Base-by-base conservation (phyloP, 2,797 vertebrate species). In the Enteromius unitaeniatus region DNA sequence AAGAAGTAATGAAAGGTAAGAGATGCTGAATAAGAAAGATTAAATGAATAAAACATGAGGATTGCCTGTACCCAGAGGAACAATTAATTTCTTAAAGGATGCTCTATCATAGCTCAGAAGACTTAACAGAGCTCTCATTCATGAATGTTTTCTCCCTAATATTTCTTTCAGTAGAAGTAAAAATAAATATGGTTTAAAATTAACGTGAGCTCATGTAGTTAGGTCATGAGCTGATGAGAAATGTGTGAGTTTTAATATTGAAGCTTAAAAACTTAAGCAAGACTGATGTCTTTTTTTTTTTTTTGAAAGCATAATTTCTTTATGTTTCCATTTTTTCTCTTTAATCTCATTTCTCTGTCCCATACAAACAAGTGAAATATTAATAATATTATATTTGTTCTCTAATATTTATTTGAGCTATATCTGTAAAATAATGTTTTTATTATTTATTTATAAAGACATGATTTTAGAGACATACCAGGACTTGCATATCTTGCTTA, bases 1-100 rank as follows among this genome's bases (percentile, higher is more conserved):
- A 65, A 65, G 40, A 65, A 47, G 26, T 47, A 23, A 64, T 64
- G 40, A 64, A 78, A 64, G 2, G 17, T 47, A 14, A 21, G 17
- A 78, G 40, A 78, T 47, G 40, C 58, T 64, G 23, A 62, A 64
- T 78, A 28, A 45, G 55, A 64, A 78, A 76, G 23, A 76, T 60
- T 26, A 17, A 76, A 60, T 60, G 28, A 31, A 77, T 60, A 76
- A 62, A 64, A 78, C 37, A 28, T 5, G 23, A 78, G 17, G 19
- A 78, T 64, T 64, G 23, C 37, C 34, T 58, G 13, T 40, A 40
- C 53, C n/a, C 74, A 26, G 31, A 42, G 21, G 34, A 60, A 42
- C 11, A 15, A 19, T 42, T 23, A 10, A 42, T 77, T n/a, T 1
- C 14, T 77, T 15, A 60, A 23, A 42, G 2, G 34, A 60, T 55